Base-by-base conservation (phyloP, 2,797 vertebrate genomes). In the Gymnothorax javanicus region DNA sequence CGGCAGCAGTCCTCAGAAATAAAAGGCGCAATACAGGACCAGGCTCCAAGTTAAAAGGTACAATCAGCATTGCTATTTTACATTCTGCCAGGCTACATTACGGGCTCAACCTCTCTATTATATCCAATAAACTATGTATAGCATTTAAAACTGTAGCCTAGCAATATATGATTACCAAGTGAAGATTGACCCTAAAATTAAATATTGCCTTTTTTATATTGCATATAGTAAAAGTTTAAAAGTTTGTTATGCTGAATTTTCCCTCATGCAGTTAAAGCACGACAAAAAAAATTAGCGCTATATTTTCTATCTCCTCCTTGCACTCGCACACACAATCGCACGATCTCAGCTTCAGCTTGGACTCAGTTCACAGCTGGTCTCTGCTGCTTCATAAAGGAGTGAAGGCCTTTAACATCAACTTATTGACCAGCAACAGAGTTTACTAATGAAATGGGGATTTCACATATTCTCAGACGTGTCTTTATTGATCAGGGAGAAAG, bases 391-490 rank as follows among this genome's bases (percentile, higher is more conserved):
- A 82, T 85, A 87, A 75, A 69, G 52, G 79, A 86, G 84, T 58
- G 56, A 84, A 85, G 84, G 85, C 87, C 85, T 87, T 89, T 87
- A 87, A 75, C 87, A 85, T 62, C 86, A 81, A 73, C 87, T 81
- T 88, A 89, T 85, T 92, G 92, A 94, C 92, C 91, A 87, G 86
- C 86, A 60, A 89, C 87, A 75, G 1, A 87, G 89, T 90, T 89
- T 90, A 91, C 92, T 94, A 94, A 94, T 93, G 88, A 94, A 91
- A 88, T 89, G 82, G 87, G 87, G 90, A 90, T 89, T 90, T 90
- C 87, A 87, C 93, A 84, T 82, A 87, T 90, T 89, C 87, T 94
- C 91, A 89, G 91, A 93, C 93, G 91, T 94, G 92, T 91, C 90
- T 91, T 87, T 92, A 93, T 93, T 92, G 93, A 95, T 94, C 83